Evolutionary conservation across 92 coral and sea anemone species (phyloP).

Genomic region (Phenganax stokvisi): DNA sequence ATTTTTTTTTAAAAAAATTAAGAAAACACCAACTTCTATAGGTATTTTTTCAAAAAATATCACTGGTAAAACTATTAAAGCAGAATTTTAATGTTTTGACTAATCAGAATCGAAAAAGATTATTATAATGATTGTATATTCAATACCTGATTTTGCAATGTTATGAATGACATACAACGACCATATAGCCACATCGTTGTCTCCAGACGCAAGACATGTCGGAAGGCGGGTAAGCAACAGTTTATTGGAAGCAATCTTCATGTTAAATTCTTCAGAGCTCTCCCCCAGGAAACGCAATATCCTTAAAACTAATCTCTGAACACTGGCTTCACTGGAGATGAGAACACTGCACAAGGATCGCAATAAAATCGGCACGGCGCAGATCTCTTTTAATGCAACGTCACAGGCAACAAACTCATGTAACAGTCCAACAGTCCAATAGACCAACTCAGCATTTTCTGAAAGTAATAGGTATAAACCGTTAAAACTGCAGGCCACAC

Average conservation of each 20-base stretch:
- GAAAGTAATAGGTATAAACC: background rate
- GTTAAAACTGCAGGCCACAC: background rate
- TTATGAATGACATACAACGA: slow-evolving; percentile 88
- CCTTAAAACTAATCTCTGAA: slow-evolving; percentile 84
- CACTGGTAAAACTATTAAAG: too few species aligned
- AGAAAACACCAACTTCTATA: too few species aligned
- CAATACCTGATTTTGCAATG: slow-evolving; percentile 74
- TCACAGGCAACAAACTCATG: slow-evolving; percentile 86
- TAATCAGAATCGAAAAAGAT: too few species aligned
- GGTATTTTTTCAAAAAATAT: too few species aligned
- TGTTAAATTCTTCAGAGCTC: slow-evolving; percentile 67
- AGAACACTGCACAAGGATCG: slow-evolving; percentile 71
- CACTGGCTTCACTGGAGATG: slow-evolving; percentile 78
- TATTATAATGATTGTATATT: background rate
- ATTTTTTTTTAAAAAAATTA: too few species aligned
- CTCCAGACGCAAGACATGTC: slow-evolving; percentile 89
- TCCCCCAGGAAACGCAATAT: slow-evolving; percentile 79
- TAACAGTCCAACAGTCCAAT: slow-evolving; percentile 93
- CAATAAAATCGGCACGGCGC: slow-evolving; percentile 70
- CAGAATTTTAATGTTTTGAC: too few species aligned
- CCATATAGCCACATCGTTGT: slow-evolving; percentile 85
- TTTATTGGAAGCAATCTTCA: slow-evolving; percentile 49
- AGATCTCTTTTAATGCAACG: slow-evolving; percentile 63
- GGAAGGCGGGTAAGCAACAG: slow-evolving; percentile 72
- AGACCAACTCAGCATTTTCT: slow-evolving; percentile 90